These are phyloP conservation scores for Zhengitettix transpicula DNA, from an alignment of 2,888 invertebrate species.

Conservation along the genomic window DNA sequence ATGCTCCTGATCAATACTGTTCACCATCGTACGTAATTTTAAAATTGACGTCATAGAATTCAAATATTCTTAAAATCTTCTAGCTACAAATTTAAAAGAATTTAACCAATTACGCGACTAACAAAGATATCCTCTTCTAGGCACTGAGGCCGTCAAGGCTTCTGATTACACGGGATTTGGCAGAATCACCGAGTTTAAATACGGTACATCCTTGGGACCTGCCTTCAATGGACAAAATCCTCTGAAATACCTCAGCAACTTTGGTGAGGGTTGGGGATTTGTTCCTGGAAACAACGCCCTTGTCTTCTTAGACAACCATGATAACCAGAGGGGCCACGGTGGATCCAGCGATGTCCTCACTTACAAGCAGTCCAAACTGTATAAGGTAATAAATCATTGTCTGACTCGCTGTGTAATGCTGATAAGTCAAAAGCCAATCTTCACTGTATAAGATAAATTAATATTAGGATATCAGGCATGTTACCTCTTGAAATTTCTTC, in stretches of 20 bases:
- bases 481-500: background rate
- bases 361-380: conserved; percentile 45
- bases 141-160: conserved; percentile 29
- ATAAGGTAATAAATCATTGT: conserved; percentile 29
- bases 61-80: too few species aligned
- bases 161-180: conserved; percentile 26
- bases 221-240: conserved; percentile 41
- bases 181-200: conserved; percentile 64
- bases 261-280: conserved; percentile 43
- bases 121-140: conserved; percentile 2
- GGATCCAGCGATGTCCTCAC: conserved; percentile 45
- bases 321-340: conserved; percentile 67
- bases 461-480: background rate
- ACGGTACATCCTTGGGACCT: conserved; percentile 35
- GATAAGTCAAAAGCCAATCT: background rate
- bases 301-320: conserved; percentile 80
- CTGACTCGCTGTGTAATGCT: too few species aligned
- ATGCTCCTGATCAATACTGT: too few species aligned
- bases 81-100: background rate
- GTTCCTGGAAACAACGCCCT: conserved; percentile 41
- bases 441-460: background rate
- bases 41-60: too few species aligned
- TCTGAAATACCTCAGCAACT: conserved; percentile 44
- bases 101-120: background rate
- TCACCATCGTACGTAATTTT: too few species aligned